Conservation (phyloP, 1,140 invertebrate genomes). For the Mizuhopecten yessoensis region DNA sequence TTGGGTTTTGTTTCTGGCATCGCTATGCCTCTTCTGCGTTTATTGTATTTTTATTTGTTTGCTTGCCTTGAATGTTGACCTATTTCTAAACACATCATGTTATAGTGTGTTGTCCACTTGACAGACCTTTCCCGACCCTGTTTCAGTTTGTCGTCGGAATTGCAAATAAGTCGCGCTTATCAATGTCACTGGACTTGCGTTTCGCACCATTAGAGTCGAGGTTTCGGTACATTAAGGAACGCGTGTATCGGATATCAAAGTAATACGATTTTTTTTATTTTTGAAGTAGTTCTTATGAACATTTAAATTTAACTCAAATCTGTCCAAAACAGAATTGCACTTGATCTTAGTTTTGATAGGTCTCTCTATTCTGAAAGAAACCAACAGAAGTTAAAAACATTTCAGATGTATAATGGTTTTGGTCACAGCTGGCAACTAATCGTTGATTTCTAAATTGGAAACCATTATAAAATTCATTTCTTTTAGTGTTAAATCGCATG, state of each 20-base stretch:
- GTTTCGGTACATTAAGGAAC: neutral
- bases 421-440: too few relatives aligned
- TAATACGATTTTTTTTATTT: neutral
- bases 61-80: too few relatives aligned
- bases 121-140: neutral
- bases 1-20: too few relatives aligned
- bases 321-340: neutral
- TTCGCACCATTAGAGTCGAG: neutral
- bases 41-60: too few relatives aligned
- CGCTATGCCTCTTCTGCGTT: too few relatives aligned
- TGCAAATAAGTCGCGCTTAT: neutral
- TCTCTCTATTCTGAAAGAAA: too few relatives aligned
- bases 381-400: too few relatives aligned
- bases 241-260: neutral
- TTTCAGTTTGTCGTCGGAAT: neutral
- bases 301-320: neutral
- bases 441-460: too few relatives aligned
- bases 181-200: neutral
- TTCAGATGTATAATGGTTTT: too few relatives aligned
- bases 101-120: neutral
- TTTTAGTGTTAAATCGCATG: too few relatives aligned
- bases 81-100: neutral
- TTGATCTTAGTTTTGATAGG: neutral
- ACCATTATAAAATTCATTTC: too few relatives aligned
- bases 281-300: neutral